Evolutionary conservation across 2,113 vertebrate genomes (phyloP).

Genomic region (Epinephelus lanceolatus): DNA sequence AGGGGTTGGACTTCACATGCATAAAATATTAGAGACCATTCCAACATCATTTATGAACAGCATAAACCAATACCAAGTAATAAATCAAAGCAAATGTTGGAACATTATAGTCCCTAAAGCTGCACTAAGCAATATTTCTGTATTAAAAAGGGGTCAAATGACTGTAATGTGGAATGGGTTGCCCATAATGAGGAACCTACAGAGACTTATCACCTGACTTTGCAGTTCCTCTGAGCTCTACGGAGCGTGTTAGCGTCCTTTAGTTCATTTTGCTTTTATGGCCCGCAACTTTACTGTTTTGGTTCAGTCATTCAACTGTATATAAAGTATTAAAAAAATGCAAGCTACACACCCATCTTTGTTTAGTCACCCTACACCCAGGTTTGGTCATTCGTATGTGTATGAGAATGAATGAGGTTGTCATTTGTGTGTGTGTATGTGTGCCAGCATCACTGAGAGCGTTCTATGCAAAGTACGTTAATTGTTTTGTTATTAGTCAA

Average conservation of each 20-base stretch:
- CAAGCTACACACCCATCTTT: not conserved
- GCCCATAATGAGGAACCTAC: not conserved
- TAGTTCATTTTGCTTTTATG: not conserved
- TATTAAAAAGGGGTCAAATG: not conserved
- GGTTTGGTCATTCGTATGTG: not conserved
- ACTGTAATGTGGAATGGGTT: not conserved
- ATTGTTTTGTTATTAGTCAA: constrained; percentile 48
- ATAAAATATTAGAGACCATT: not conserved
- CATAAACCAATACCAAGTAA: not conserved
- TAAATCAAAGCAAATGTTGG: not conserved
- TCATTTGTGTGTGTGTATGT: not conserved
- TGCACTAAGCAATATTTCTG: constrained; percentile 4
- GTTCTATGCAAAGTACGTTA: constrained; percentile 30
- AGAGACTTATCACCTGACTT: not conserved
- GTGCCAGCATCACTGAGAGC: not conserved
- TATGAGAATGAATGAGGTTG: not conserved
- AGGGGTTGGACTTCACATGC: not conserved
- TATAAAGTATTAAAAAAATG: not conserved
- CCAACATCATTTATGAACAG: not conserved
- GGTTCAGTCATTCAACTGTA: not conserved
- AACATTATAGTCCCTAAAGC: not conserved
- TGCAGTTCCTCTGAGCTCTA: not conserved
- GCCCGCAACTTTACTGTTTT: not conserved
- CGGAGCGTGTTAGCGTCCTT: not conserved
- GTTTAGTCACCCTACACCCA: not conserved